A percentile compares a stretch with the other conserved stretches of the same genome.
These are phyloP conservation scores for Achlya flavicornis DNA, from an alignment of 2,888 invertebrate genomes.

Conservation along the genomic window DNA sequence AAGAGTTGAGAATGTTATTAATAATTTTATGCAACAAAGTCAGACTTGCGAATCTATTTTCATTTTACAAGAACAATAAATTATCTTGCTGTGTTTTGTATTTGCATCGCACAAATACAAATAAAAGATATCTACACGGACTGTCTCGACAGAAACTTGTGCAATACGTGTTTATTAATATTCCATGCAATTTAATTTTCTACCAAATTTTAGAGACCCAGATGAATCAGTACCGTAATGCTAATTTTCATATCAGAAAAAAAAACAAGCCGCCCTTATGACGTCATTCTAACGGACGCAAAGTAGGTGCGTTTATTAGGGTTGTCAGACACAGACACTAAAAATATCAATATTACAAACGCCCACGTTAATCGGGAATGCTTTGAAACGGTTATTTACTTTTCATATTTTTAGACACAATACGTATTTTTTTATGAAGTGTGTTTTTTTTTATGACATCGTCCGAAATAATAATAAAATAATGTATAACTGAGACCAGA, in stretches of 20 bases:
- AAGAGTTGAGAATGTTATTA: background rate
- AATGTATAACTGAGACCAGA: background rate
- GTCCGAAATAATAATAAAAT: background rate
- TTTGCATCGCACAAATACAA: background rate
- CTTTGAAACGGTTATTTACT: background rate
- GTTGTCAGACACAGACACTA: background rate
- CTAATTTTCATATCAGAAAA: background rate
- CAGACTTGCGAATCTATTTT: background rate
- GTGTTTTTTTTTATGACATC: background rate
- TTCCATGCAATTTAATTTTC: too few species aligned
- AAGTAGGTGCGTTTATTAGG: background rate
- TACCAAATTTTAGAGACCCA: background rate
- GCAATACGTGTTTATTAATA: background rate
- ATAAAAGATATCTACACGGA: background rate
- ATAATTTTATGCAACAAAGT: background rate
- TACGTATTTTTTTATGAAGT: background rate
- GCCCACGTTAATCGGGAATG: background rate
- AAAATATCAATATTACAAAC: background rate
- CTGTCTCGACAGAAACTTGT: background rate
- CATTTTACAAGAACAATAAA: background rate
- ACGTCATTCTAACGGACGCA: constrained; percentile 1
- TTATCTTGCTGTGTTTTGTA: background rate
- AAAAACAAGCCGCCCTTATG: background rate
- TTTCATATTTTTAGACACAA: background rate
- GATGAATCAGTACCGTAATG: background rate